A percentile compares a stretch with the other conserved stretches of the same genome.
Evolutionary conservation across 2,888 invertebrate species (phyloP).

Genomic region (Ophion slaviceki): DNA sequence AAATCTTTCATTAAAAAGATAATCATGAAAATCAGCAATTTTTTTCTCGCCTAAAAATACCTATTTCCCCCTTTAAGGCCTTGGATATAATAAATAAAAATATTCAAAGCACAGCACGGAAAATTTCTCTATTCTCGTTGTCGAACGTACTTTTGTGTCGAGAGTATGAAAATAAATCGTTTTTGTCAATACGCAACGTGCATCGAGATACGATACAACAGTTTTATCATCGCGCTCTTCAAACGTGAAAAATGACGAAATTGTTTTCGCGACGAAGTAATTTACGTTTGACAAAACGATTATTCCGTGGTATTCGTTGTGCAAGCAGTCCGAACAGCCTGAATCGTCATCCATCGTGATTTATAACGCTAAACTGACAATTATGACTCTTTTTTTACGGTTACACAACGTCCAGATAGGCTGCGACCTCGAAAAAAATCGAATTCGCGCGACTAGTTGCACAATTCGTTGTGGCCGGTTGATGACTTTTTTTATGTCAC

Average conservation of each 20-base stretch:
- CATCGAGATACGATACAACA: background rate
- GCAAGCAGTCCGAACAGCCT: constrained; percentile 10
- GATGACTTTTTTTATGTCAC: background rate
- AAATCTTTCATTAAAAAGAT: no score
- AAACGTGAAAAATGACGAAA: constrained; percentile 22
- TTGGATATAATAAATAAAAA: no score
- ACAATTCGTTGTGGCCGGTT: constrained; percentile 16
- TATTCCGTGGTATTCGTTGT: constrained; percentile 27
- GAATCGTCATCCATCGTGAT: background rate
- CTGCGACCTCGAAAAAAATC: background rate
- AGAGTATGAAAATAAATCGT: background rate
- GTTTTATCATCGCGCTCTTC: background rate
- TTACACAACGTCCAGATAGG: constrained; percentile 17
- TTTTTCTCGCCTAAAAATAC: no score
- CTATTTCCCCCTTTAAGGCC: no score
- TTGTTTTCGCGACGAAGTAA: constrained; percentile 21
- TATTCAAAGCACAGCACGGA: background rate
- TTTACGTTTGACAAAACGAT: constrained; percentile 20
- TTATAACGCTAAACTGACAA: constrained; percentile 33
- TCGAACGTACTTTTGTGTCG: background rate
- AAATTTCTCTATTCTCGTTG: background rate
- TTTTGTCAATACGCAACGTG: background rate
- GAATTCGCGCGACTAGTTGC: constrained; percentile 20
- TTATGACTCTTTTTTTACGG: constrained; percentile 32
- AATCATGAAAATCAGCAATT: no score